Evolutionary conservation across 2,888 invertebrate species (phyloP).

Genomic region (Leptogaster cylindrica): DNA sequence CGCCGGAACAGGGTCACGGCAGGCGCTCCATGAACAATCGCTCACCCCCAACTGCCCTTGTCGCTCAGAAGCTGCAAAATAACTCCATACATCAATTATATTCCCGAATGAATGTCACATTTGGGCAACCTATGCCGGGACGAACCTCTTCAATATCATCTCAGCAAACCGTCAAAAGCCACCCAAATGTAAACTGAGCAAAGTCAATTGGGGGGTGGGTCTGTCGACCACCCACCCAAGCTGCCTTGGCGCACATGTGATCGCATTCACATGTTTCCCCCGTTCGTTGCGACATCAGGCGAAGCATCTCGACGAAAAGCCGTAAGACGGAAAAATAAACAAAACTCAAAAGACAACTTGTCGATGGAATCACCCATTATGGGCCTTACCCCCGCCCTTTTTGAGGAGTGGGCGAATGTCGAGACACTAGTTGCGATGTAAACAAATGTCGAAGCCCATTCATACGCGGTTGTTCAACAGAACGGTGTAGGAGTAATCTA

Average conservation of each 20-base stretch:
- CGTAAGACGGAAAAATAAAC: slow-evolving; percentile 15
- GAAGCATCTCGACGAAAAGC: neutral
- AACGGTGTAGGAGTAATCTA: neutral
- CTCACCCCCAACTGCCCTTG: neutral
- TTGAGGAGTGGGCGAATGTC: neutral
- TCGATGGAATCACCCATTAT: neutral
- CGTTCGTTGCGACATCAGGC: neutral
- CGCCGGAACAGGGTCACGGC: slow-evolving; percentile 9
- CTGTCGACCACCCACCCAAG: neutral
- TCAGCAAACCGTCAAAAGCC: slow-evolving; percentile 4
- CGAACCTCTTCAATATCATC: neutral
- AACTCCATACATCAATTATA: slow-evolving; percentile 30
- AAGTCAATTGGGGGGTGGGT: neutral
- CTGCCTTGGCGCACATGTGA: slow-evolving; percentile 2
- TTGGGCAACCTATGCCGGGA: slow-evolving; percentile 13
- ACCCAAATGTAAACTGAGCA: neutral
- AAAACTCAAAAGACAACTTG: slow-evolving; percentile 20
- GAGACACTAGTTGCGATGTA: slow-evolving; percentile 39
- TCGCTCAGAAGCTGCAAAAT: too few relatives aligned
- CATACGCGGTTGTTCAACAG: neutral
- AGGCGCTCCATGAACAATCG: neutral
- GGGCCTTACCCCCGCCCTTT: neutral
- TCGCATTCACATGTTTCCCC: neutral
- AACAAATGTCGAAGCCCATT: slow-evolving; percentile 36
- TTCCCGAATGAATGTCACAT: slow-evolving; percentile 23